Conservation (phyloP, 2,113 vertebrate species). For the Halcyon senegalensis region DNA sequence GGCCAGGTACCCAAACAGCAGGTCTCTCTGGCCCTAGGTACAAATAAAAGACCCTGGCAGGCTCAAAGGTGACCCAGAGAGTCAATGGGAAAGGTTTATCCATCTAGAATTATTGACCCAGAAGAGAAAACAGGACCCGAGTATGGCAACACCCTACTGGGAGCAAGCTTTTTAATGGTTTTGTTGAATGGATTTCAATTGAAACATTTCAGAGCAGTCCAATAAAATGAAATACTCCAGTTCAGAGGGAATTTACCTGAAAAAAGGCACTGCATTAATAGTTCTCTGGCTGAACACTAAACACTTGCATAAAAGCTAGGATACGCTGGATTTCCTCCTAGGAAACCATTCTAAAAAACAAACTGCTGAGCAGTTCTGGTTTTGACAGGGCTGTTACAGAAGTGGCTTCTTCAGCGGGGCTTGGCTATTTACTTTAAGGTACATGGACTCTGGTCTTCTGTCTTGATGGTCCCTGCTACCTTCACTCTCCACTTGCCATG, state of each 20-base stretch:
- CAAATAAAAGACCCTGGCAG: background rate
- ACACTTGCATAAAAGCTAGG: background rate
- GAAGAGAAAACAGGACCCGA: background rate
- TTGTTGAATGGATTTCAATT: background rate
- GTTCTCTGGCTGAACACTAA: background rate
- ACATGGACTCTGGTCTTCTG: background rate
- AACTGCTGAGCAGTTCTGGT: background rate
- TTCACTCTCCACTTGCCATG: background rate
- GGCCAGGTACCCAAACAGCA: background rate
- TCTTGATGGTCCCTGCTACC: background rate
- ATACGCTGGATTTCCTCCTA: background rate
- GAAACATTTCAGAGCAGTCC: background rate
- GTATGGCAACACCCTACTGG: background rate
- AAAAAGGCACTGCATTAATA: background rate
- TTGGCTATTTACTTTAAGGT: background rate
- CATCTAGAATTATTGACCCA: background rate
- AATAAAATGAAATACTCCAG: background rate
- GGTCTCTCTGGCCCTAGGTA: background rate
- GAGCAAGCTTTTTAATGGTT: background rate
- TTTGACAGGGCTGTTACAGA: background rate
- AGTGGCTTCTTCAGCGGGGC: background rate
- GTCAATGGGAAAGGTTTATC: background rate
- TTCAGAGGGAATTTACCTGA: background rate
- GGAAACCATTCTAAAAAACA: background rate
- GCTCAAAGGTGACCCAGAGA: background rate